These are phyloP conservation scores for Dendroctonus ponderosae DNA, from an alignment of 1,140 invertebrate species.

Conservation along the genomic window DNA sequence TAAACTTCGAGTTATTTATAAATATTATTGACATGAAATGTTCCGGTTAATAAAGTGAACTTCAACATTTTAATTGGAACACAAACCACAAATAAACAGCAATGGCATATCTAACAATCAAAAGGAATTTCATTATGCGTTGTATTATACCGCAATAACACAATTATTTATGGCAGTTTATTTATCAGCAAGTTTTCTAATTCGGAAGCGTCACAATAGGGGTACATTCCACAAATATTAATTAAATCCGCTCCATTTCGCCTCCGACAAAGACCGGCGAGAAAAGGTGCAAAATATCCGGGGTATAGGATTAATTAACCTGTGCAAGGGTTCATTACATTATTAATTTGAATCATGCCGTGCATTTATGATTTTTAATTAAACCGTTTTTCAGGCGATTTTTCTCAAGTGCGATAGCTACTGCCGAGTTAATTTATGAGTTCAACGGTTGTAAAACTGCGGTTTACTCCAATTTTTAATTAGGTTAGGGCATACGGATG, in stretches of 20 bases:
- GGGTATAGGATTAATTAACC: constrained; percentile 32
- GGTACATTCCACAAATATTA: constrained; percentile 33
- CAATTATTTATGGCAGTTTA: constrained; percentile 19
- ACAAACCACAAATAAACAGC: too few species aligned
- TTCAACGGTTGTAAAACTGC: background rate
- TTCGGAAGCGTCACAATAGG: constrained; percentile 18
- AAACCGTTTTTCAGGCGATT: constrained; percentile 22
- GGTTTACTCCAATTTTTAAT: constrained; percentile 18
- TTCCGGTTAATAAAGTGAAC: too few species aligned
- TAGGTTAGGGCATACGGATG: constrained; percentile 6
- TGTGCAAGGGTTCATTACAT: constrained; percentile 35
- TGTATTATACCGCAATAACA: constrained; percentile 8
- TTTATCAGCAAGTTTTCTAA: constrained; percentile 27
- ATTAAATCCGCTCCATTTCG: constrained; percentile 29
- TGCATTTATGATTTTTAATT: constrained; percentile 37
- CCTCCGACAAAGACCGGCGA: constrained; percentile 21
- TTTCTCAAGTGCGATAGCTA: constrained; percentile 14
- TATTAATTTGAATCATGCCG: constrained; percentile 33
- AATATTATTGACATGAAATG: too few species aligned
- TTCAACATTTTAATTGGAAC: too few species aligned
- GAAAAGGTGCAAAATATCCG: constrained; percentile 34
- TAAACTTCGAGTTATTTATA: too few species aligned
- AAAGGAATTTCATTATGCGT: background rate
- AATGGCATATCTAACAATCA: background rate
- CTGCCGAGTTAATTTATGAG: constrained; percentile 18